A percentile compares a stretch with the other conserved stretches of the same genome.
These are phyloP conservation scores for Aphelinus atriplicis DNA, from an alignment of 1,140 invertebrate genomes.

Conservation along the genomic window DNA sequence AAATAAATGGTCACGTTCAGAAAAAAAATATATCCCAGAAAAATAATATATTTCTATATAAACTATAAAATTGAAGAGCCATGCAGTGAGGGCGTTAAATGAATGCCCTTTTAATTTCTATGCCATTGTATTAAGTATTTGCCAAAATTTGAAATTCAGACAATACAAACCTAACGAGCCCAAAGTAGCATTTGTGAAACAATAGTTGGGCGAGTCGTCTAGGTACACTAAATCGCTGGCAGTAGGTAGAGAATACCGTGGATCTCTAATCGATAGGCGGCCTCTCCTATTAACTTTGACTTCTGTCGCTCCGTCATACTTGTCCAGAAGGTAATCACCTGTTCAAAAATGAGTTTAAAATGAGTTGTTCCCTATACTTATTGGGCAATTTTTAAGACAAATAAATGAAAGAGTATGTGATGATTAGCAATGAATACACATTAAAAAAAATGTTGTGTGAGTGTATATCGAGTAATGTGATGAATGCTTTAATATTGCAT, in stretches of 20 bases:
- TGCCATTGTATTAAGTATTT: not conserved
- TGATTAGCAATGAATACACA: not conserved
- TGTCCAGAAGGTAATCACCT: constrained; percentile 89
- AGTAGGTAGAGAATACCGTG: constrained; percentile 79
- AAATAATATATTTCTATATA: too few relatives aligned
- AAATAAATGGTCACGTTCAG: too few relatives aligned
- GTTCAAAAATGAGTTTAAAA: too few relatives aligned
- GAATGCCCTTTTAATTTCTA: too few relatives aligned
- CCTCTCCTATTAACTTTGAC: constrained; percentile 88
- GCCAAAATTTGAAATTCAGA: not conserved
- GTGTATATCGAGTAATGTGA: not conserved
- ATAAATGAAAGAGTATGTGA: not conserved
- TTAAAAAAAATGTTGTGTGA: not conserved
- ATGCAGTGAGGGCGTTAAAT: too few relatives aligned
- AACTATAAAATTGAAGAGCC: too few relatives aligned
- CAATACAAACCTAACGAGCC: constrained; percentile 71
- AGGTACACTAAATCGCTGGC: constrained; percentile 90
- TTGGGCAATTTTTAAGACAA: not conserved
- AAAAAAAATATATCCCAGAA: too few relatives aligned
- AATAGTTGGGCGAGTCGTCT: constrained; percentile 89
- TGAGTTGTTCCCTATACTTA: too few relatives aligned
- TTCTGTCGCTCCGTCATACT: constrained; percentile 92
- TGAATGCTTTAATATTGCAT: constrained; percentile 24
- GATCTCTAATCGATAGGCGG: constrained; percentile 79
- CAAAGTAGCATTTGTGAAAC: constrained; percentile 73